These are phyloP conservation scores for Ophion slaviceki DNA, from an alignment of 2,888 invertebrate species.

Conservation along the genomic window DNA sequence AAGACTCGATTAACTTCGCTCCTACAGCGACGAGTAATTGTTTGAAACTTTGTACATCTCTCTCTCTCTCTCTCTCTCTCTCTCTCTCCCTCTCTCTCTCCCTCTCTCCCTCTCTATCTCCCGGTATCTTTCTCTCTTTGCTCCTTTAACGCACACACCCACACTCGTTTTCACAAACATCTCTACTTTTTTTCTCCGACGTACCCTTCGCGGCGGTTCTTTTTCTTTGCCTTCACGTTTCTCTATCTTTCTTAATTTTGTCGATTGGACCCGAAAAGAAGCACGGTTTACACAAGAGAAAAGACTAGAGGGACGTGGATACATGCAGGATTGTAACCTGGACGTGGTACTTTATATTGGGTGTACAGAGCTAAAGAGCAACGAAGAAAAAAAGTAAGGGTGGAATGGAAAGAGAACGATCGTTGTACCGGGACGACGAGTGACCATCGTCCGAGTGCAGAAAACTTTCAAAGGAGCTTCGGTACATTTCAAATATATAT, in stretches of 20 bases:
- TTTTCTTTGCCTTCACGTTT: conserved; percentile 28
- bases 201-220: conserved; percentile 7
- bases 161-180: conserved; percentile 1
- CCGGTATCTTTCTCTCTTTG: conserved; percentile 17
- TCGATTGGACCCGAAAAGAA: conserved; percentile 27
- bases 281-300: conserved; percentile 24
- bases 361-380: conserved; percentile 13
- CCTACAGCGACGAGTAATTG: conserved; percentile 64
- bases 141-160: background rate
- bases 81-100: conserved; percentile 19
- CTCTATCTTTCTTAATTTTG: conserved; percentile 61
- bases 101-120: conserved; percentile 4
- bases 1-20: conserved; percentile 66
- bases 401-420: conserved; percentile 15
- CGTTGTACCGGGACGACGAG: conserved; percentile 46
- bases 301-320: background rate
- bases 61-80: conserved; percentile 5
- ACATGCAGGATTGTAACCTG: conserved; percentile 9
- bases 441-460: conserved; percentile 34
- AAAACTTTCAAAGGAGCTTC: conserved; percentile 30
- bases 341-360: conserved; percentile 8
- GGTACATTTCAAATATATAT: background rate
- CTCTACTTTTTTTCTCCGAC: background rate
- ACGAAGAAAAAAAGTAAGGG: conserved; percentile 1
- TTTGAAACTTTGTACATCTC: conserved; percentile 61